Percentiles rank a stretch among this genome's conserved stretches.
These are phyloP conservation scores for Drosophila ercepeae DNA, from an alignment of 1,140 invertebrate species.

Conservation along the genomic window DNA sequence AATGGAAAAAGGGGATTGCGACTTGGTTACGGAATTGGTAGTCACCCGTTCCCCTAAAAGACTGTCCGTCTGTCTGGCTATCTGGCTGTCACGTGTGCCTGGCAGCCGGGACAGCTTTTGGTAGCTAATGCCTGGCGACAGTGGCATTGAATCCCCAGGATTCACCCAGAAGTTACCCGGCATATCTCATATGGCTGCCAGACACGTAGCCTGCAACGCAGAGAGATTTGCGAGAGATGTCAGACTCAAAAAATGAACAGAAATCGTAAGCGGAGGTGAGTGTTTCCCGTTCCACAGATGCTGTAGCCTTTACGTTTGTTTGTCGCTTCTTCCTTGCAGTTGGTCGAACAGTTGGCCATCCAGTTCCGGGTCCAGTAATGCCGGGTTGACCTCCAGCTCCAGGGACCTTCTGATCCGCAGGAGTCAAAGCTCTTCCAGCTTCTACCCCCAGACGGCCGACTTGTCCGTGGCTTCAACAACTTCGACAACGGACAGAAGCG, in stretches of 20 bases:
- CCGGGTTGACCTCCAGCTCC: too few relatives aligned
- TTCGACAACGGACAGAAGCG: neutral
- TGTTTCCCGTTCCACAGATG: neutral
- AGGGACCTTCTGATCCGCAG: neutral
- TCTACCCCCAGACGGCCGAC: neutral
- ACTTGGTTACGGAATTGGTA: neutral
- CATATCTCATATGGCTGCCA: slow-evolving; percentile 63
- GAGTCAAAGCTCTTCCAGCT: neutral
- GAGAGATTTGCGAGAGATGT: slow-evolving; percentile 76
- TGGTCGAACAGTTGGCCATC: neutral
- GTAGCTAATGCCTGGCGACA: slow-evolving; percentile 48
- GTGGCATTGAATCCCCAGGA: slow-evolving; percentile 9
- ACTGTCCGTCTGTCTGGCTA: slow-evolving; percentile 3
- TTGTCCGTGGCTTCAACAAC: neutral
- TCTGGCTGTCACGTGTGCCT: slow-evolving; percentile 52
- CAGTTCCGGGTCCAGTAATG: neutral
- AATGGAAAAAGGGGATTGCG: slow-evolving; percentile 21
- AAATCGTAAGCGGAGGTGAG: slow-evolving; percentile 60
- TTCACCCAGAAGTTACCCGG: too few relatives aligned
- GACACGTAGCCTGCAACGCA: slow-evolving; percentile 49
- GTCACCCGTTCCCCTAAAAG: neutral
- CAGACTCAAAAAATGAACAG: slow-evolving; percentile 66
- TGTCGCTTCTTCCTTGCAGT: neutral
- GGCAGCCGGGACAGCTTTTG: slow-evolving; percentile 32
- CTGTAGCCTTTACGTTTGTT: neutral